phyloP scores from a whole-genome alignment of 2,797 vertebrate species.

The Phalanger gymnotis region DNA sequence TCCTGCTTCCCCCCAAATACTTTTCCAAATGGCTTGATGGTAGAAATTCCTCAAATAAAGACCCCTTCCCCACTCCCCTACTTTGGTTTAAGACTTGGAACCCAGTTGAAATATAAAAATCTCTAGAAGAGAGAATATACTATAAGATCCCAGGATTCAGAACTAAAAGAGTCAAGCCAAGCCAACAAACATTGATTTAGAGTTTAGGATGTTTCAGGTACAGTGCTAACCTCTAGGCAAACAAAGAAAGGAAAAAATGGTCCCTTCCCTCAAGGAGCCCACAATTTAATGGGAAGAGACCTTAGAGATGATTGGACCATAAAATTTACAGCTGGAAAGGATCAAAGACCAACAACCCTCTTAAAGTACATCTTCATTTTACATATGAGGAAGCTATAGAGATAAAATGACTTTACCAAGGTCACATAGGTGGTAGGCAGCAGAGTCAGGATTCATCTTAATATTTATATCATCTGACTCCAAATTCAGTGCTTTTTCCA shows the following conservation, averaged over 20 bases:
- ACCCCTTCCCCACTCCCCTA: neutral
- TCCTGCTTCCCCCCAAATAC: neutral
- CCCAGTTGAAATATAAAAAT: neutral
- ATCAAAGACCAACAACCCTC: neutral
- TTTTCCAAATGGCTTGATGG: neutral
- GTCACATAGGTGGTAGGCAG: neutral
- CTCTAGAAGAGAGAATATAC: neutral
- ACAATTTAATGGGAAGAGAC: neutral
- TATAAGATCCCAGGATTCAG: neutral
- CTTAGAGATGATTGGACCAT: neutral
- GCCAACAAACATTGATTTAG: neutral
- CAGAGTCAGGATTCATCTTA: neutral
- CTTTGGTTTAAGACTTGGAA: neutral
- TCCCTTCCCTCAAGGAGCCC: neutral
- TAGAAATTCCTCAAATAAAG: conserved; percentile 14
- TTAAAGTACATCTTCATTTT: neutral
- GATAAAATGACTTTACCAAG: neutral
- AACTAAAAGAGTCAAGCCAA: neutral
- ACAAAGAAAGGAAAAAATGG: neutral
- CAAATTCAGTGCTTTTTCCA: neutral
- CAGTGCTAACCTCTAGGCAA: neutral
- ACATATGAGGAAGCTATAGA: neutral
- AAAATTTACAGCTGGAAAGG: neutral
- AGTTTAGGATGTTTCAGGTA: neutral
- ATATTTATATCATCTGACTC: neutral